Evolutionary conservation across 2,797 vertebrate genomes (phyloP).

Genomic region (Catamblyrhynchus diadema): DNA sequence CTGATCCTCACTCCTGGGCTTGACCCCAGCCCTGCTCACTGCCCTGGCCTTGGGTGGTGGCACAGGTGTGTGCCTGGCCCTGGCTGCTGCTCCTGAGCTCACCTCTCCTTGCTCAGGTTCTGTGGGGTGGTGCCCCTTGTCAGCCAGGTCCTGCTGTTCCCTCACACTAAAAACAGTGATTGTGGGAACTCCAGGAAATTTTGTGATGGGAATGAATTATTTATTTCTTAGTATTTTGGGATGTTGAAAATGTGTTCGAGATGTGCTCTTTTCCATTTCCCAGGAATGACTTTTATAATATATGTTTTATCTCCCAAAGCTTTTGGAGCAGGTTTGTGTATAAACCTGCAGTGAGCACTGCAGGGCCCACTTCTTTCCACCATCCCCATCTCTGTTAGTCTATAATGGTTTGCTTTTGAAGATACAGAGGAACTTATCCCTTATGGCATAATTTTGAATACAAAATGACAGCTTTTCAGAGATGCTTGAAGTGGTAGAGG

Average conservation of each 20-base stretch:
- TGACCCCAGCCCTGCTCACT: no score
- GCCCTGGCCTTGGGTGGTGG: neutral
- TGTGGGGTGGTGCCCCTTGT: fast-evolving
- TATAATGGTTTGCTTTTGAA: neutral
- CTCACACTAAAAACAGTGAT: neutral
- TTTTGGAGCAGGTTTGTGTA: neutral
- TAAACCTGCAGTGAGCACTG: neutral
- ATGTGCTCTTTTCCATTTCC: neutral
- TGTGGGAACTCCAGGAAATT: neutral
- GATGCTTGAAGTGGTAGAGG: neutral
- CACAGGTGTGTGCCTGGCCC: neutral
- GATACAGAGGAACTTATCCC: neutral
- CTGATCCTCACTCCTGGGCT: neutral
- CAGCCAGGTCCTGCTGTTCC: neutral
- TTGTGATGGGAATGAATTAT: neutral
- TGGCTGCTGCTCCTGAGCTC: neutral
- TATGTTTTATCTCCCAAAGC: neutral
- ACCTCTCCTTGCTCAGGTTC: neutral
- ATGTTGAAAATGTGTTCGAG: neutral
- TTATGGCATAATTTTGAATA: neutral
- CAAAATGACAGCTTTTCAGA: neutral
- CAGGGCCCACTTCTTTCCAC: no score
- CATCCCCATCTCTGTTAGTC: neutral
- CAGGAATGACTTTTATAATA: neutral
- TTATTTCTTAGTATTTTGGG: neutral